Percentiles rank a stretch among this genome's conserved stretches.
Evolutionary conservation across 2,113 vertebrate species (phyloP).

Genomic region (Elephantulus edwardii): DNA sequence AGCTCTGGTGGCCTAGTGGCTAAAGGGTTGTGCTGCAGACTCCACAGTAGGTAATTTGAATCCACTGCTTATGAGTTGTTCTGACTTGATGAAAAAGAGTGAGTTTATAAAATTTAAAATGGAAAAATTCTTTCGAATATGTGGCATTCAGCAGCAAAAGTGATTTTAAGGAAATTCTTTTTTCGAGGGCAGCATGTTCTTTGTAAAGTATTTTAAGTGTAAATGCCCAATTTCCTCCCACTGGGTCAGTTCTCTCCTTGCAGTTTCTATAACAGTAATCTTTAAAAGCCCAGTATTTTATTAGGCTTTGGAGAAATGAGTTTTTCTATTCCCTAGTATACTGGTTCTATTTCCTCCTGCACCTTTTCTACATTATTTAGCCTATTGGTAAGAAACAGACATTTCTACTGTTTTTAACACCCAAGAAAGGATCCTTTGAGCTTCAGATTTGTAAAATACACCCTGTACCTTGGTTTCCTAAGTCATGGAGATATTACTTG

Average conservation of each 20-base stretch:
- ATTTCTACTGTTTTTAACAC: conserved; percentile 21
- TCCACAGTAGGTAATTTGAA: too few species aligned
- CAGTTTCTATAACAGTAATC: conserved; percentile 22
- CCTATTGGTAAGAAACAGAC: not conserved
- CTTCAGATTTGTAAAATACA: conserved; percentile 19
- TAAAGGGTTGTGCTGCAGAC: too few species aligned
- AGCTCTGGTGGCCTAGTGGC: too few species aligned
- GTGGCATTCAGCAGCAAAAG: not conserved
- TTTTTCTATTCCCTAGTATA: not conserved
- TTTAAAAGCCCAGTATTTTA: conserved; percentile 25
- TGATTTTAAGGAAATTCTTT: conserved; percentile 31
- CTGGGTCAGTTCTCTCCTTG: conserved; percentile 7
- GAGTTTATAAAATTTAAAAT: conserved; percentile 36
- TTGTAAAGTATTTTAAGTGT: conserved; percentile 27
- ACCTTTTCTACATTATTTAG: conserved; percentile 31
- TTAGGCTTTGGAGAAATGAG: not conserved
- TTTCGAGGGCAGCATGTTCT: conserved; percentile 44
- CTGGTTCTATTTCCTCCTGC: not conserved
- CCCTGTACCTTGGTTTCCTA: not conserved
- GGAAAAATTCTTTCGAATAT: not conserved
- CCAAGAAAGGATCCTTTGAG: conserved; percentile 20
- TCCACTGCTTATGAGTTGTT: too few species aligned
- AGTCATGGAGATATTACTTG: not conserved
- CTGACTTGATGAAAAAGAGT: too few species aligned
- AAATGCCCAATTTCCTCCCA: conserved; percentile 36